Conservation (phyloP, 1,140 invertebrate genomes). For the Pogonognathellus flavescens region DNA sequence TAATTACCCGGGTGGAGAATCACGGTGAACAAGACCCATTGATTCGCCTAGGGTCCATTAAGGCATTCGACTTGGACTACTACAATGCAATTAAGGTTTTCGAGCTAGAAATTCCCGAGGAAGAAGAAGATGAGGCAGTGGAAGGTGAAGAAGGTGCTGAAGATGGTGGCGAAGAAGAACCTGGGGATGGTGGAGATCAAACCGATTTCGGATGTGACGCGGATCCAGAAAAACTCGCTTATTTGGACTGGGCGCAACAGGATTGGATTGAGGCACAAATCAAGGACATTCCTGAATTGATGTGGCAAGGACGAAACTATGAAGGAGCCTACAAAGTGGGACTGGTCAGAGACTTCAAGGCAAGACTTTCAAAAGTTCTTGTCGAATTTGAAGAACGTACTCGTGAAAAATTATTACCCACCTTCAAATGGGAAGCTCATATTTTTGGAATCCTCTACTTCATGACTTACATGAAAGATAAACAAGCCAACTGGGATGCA, state of each 20-base stretch:
- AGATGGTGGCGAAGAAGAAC: not conserved
- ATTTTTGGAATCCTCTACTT: constrained; percentile 7
- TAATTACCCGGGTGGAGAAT: not conserved
- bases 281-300: constrained; percentile 15
- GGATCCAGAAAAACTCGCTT: not conserved
- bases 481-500: not conserved
- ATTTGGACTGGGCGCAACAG: constrained; percentile 20
- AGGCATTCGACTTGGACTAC: not conserved
- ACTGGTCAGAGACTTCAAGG: not conserved
- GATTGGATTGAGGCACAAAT: constrained; percentile 20
- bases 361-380: not conserved
- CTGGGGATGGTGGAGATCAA: not conserved
- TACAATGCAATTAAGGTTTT: not conserved
- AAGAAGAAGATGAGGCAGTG: not conserved
- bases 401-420: constrained; percentile 4
- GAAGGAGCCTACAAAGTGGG: constrained; percentile 6
- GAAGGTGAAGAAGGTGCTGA: not conserved
- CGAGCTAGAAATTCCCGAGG: not conserved
- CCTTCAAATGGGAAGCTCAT: constrained; percentile 11
- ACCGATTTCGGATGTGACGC: not conserved
- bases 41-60: not conserved
- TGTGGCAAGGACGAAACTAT: constrained; percentile 10
- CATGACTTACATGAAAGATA: not conserved
- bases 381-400: constrained; percentile 11
- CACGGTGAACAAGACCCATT: too few species aligned